Base-by-base conservation (phyloP, 2,888 invertebrate genomes). In the Heliconius erato region DNA sequence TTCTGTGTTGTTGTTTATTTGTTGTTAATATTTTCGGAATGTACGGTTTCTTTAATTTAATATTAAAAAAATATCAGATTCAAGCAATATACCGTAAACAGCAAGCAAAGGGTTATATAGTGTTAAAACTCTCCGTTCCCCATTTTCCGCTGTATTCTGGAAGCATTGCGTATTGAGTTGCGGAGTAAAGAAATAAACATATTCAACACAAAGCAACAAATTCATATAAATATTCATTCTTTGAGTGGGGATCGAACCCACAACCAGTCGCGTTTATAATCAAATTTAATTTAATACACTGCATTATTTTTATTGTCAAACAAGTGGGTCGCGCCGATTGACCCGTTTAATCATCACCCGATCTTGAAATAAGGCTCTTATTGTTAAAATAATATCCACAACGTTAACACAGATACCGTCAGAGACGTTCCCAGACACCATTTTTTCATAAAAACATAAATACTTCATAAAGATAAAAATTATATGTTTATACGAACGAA, bases 401-500 rank as follows among this genome's bases (percentile, higher is more conserved):
- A 59, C 59, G 74, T 80, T 76, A 63, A 69, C 59, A 59, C 63
- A 76, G 14, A 59, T 67, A 82, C 79, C 67, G 14, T 80, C 76
- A 49, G 49, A 44, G 35, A 80, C 71, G 80, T 77, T 80, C 65
- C 68, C 65, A 71, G 71, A 72, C 63, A 67, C 40, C 16, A 19
- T 54, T 84, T 74, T 54, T 7, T 5, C 23, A 54, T 23, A 54
- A 54, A 35, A 23, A 54, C 54, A 59, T 77, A 67, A 72, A 79
- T 69, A 23, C 65, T 49, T 79, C 44, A 82, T 83, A 81, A 83
- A 80, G 63, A 83, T 85, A 84, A 85, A 81, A 84, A 79, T 80
- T 76, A 71, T 67, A 82, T 80, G 76, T 79, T 84, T 80, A 81
- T 54, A 80, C 63, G 79, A 74, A 35, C 63, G 65, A 84, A 84